phyloP scores from a whole-genome alignment of 1,140 invertebrate species.

The Lordiphosa mommai region DNA sequence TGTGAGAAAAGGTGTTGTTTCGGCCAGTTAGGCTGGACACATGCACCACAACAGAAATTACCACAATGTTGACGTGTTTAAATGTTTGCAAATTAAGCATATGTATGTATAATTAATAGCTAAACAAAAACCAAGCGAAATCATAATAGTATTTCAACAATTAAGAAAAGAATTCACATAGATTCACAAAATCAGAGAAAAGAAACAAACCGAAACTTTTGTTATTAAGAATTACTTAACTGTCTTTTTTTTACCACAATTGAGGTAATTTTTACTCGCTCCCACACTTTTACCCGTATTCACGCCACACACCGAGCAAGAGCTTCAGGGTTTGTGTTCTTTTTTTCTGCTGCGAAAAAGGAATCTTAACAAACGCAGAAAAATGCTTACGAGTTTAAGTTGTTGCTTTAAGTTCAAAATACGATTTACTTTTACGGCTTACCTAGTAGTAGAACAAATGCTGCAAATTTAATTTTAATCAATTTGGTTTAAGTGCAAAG shows the following conservation, averaged over 20 bases:
- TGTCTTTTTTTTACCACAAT: conserved; percentile 33
- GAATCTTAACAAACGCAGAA: conserved; percentile 52
- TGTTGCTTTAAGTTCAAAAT: conserved; percentile 69
- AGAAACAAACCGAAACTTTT: conserved; percentile 18
- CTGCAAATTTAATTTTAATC: conserved; percentile 72
- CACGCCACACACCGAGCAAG: conserved; percentile 14
- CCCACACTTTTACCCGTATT: conserved; percentile 35
- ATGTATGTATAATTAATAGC: conserved; percentile 22
- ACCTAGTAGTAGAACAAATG: conserved; percentile 55
- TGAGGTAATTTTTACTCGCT: conserved; percentile 38
- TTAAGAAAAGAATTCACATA: conserved; percentile 22
- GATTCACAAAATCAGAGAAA: conserved; percentile 36
- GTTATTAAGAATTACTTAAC: conserved; percentile 45
- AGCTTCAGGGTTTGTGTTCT: conserved; percentile 61
- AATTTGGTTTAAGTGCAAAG: conserved; percentile 59
- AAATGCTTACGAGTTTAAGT: conserved; percentile 68
- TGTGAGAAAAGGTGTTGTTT: conserved; percentile 3
- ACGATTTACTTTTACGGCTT: conserved; percentile 63
- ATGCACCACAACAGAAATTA: conserved; percentile 8
- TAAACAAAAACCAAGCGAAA: conserved; percentile 14
- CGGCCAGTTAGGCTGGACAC: too few relatives aligned
- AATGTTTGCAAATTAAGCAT: conserved; percentile 43
- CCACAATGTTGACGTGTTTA: conserved; percentile 34
- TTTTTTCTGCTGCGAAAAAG: conserved; percentile 55
- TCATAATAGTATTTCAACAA: conserved; percentile 34